These are phyloP conservation scores for Sebastes oblongus DNA, from an alignment of 2,797 vertebrate species.

Conservation along the genomic window DNA sequence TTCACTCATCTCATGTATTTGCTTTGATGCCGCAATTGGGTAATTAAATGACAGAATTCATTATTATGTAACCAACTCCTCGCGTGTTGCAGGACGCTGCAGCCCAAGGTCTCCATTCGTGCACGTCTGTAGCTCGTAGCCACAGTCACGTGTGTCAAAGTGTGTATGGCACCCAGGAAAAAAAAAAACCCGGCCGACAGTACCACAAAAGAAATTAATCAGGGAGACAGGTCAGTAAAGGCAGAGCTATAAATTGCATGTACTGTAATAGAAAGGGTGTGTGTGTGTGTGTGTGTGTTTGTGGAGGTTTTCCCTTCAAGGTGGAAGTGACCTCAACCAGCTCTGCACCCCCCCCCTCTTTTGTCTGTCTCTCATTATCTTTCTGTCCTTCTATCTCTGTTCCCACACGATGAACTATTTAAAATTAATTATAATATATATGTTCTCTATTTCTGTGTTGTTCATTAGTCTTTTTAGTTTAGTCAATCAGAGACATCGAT, in stretches of 20 bases:
- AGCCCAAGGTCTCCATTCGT: slow-evolving; percentile 19
- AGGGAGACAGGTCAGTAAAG: slow-evolving; percentile 15
- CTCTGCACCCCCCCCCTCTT: not conserved
- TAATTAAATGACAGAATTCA: slow-evolving; percentile 39
- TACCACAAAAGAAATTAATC: slow-evolving; percentile 50
- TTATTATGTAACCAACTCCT: slow-evolving; percentile 35
- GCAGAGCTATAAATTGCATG: slow-evolving; percentile 43
- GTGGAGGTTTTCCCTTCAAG: slow-evolving; percentile 42
- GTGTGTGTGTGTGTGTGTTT: not conserved
- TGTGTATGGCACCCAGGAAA: slow-evolving; percentile 12
- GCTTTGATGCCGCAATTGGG: slow-evolving; percentile 18
- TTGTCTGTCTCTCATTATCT: not conserved
- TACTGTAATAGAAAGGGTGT: not conserved
- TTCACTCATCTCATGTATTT: not conserved
- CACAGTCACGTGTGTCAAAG: slow-evolving; percentile 33
- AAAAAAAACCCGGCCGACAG: slow-evolving; percentile 36
- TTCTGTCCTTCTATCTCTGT: not conserved
- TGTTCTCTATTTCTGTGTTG: not conserved
- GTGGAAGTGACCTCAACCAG: slow-evolving; percentile 49
- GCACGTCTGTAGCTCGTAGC: not conserved
- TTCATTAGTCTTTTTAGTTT: not conserved
- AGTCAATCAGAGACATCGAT: not conserved
- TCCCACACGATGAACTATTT: not conserved
- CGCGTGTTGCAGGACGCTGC: not conserved
- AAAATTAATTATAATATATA: not conserved